These are phyloP conservation scores for Eptatretus atami DNA, from an alignment of 2,797 vertebrate genomes.

Conservation along the genomic window DNA sequence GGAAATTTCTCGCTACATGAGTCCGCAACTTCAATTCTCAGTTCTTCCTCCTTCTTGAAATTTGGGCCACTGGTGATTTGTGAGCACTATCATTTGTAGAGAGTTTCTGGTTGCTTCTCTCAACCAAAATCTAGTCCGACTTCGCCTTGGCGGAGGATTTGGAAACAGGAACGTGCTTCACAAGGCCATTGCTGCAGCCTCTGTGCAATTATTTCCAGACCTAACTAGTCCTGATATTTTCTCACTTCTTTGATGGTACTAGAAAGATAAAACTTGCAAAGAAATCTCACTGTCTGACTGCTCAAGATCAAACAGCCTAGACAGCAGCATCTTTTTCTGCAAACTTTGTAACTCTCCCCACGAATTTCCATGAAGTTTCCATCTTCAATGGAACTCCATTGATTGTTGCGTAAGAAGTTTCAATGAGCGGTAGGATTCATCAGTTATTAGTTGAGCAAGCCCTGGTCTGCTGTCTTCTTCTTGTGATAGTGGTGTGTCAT, in stretches of 20 bases:
- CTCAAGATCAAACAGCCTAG: slow-evolving; percentile 76
- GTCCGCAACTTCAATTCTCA: too few relatives aligned
- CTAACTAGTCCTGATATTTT: too few relatives aligned
- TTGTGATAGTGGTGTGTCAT: slow-evolving; percentile 54
- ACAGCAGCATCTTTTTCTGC: slow-evolving; percentile 96
- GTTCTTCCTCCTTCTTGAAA: too few relatives aligned
- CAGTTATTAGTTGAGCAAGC: slow-evolving; percentile 60
- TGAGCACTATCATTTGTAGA: slow-evolving; percentile 19
- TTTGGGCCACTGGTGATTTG: slow-evolving; percentile 12
- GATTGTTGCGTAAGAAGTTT: slow-evolving; percentile 86
- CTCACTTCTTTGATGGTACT: too few relatives aligned
- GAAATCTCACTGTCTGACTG: slow-evolving; percentile 89
- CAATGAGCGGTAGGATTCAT: slow-evolving; percentile 81
- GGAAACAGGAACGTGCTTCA: background rate
- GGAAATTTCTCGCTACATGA: too few relatives aligned
- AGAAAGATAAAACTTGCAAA: slow-evolving; percentile 11
- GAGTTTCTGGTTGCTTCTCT: too few relatives aligned
- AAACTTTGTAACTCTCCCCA: slow-evolving; percentile 91
- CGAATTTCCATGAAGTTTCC: slow-evolving; percentile 78
- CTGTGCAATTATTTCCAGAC: too few relatives aligned
- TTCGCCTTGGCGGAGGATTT: too few relatives aligned
- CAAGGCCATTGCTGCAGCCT: background rate
- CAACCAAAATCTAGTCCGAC: too few relatives aligned
- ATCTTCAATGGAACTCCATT: slow-evolving; percentile 80
- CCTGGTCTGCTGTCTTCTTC: slow-evolving; percentile 82